Base-by-base conservation (phyloP, 2,888 invertebrate genomes). In the Cynaeus angustus region DNA sequence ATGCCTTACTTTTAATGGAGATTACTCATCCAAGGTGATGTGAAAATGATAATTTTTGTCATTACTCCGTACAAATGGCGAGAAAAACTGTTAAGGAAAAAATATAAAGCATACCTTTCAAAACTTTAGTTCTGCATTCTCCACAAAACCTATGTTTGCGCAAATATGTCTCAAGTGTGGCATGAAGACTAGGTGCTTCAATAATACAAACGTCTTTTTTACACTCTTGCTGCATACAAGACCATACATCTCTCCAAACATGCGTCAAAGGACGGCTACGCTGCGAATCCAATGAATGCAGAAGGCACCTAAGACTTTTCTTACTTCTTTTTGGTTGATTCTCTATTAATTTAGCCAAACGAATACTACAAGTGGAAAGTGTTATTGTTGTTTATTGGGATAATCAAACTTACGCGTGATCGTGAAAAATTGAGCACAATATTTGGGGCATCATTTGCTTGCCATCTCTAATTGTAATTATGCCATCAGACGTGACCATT, bases 121-220 rank as follows among this genome's bases (percentile, higher is more conserved):
- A 84, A 71, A 97, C 96, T 89, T 97, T 97, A 74, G 95, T 94
- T 77, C 96, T 93, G 83, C 97, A 97, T 83, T 97, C 97, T 1
- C 93, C 91, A 83, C 97, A 97, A 86, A 97, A 97, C 87, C 96
- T 91, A 84, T 97, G 97, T 86, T 97, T 97, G 77, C 94, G 90
- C 70, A 97, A 88, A 86, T 97, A 97, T 76, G 92, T 94, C 81
- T 97, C 96, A 38, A 97, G 88, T 10, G 96, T 96, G 71, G 92
- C 91, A 80, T 95, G 92, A 71, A 97, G 87, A 75, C 92, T 92
- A 80, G 92, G 92, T 74, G 94, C 93, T 85, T 96, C 95, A 64
- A 97, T 93, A 55, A 96, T 90, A 46, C 96, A 93, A 75, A 96
- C 92, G 85, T 96, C 96, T 79, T 93, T 92, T 62, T 92, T 89